Base-by-base conservation (phyloP, 2,888 invertebrate species). In the Philaethria dido region DNA sequence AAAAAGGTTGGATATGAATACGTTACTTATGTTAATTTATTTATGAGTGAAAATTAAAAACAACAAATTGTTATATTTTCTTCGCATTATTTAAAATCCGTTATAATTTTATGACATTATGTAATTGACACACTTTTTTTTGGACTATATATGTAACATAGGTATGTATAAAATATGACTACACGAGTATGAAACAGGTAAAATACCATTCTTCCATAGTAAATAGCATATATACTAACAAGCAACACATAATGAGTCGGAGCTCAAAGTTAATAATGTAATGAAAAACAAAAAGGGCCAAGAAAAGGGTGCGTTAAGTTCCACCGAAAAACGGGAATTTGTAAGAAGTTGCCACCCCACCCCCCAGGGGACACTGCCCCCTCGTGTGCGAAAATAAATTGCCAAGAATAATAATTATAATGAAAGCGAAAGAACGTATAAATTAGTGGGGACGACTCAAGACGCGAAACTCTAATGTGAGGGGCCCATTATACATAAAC, bases 321-420 rank as follows among this genome's bases (percentile, higher is more conserved):
- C 91, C 86, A 84, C 89, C 92, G 89, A 92, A 92, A 92, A 92
- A 92, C 92, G 92, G 87, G 91, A 92, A 91, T 92, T 92, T 88
- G 90, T 92, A 92, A 92, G 92, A 92, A 89, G 89, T 85, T 83
- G 80, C 86, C 87, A 78, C 85, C 80, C 74, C 73, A 77, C 74
- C 81, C 73, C 64, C 62, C 63, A 69, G 75, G 80, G 85, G 83
- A 79, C 80, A 83, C 79, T 84, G 84, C 89, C 90, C 90, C 91
- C 89, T 84, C 92, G 92, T 92, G 91, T 92, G 92, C 92, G 91
- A 92, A 92, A 92, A 92, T 92, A 92, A 92, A 92, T 92, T 92
- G 92, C 92, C 90, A 92, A 91, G 92, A 92, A 92, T 92, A 92
- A 92, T 92, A 92, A 92, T 92, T 92, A 92, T 92, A 92, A 92